Percentiles rank a stretch among this genome's conserved stretches.
Evolutionary conservation across 2,797 vertebrate species (phyloP).

Genomic region (Varecia variegata): DNA sequence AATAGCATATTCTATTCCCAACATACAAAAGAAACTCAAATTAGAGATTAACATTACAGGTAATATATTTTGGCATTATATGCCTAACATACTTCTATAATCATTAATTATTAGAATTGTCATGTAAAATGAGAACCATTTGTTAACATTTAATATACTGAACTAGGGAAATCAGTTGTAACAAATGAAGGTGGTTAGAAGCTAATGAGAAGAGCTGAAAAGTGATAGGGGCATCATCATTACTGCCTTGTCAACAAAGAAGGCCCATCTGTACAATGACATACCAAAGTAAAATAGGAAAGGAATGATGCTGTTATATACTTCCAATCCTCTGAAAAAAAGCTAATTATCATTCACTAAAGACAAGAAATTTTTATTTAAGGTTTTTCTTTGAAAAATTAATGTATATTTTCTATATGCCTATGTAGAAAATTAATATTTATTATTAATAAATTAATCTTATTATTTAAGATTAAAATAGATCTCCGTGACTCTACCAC

Average conservation of each 20-base stretch:
- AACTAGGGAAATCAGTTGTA: not conserved
- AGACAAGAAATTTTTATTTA: not conserved
- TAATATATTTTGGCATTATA: conserved; percentile 55
- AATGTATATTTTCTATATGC: not conserved
- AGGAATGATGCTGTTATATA: not conserved
- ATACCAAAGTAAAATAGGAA: not conserved
- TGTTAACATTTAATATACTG: conserved; percentile 51
- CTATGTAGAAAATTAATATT: not conserved
- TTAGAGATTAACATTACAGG: conserved; percentile 37
- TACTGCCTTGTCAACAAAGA: conserved; percentile 2
- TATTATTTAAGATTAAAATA: conserved; percentile 26
- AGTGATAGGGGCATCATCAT: not conserved
- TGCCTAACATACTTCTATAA: conserved; percentile 11
- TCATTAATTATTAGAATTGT: conserved; percentile 55
- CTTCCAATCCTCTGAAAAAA: not conserved
- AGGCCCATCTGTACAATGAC: not conserved
- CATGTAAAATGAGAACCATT: conserved; percentile 62
- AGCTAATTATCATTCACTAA: not conserved
- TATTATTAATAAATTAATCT: not conserved
- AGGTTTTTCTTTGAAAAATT: not conserved
- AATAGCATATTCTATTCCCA: conserved; percentile 32
- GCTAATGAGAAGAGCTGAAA: conserved; percentile 50
- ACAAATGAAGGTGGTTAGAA: conserved; percentile 40
- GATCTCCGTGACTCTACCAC: not conserved
- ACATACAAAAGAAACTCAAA: conserved; percentile 24